Percentiles rank a stretch among this genome's conserved stretches.
These are phyloP conservation scores for Acheta domesticus DNA, from an alignment of 2,888 invertebrate species.

Conservation along the genomic window DNA sequence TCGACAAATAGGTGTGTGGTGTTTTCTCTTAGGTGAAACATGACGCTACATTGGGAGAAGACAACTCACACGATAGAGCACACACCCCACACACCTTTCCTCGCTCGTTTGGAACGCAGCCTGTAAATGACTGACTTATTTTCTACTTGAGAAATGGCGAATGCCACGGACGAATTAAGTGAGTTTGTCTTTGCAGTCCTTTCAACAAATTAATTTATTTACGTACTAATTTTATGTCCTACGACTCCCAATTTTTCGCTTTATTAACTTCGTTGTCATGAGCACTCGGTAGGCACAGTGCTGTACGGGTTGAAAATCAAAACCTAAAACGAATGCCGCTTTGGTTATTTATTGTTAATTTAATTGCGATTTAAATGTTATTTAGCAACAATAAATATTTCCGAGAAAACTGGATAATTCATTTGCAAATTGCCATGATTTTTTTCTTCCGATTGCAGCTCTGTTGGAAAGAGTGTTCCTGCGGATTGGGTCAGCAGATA, in stretches of 20 bases:
- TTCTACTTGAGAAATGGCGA: slow-evolving; percentile 9
- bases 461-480: slow-evolving; percentile 85
- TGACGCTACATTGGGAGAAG: neutral
- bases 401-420: too few relatives aligned
- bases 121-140: slow-evolving; percentile 18
- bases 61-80: neutral
- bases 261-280: too few relatives aligned
- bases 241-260: too few relatives aligned
- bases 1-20: neutral
- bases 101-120: neutral
- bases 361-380: too few relatives aligned
- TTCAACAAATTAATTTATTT: too few relatives aligned
- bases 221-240: too few relatives aligned
- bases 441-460: slow-evolving; percentile 53
- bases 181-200: neutral
- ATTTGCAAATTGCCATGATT: too few relatives aligned
- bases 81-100: neutral
- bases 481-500: slow-evolving; percentile 82
- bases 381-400: too few relatives aligned
- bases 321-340: too few relatives aligned
- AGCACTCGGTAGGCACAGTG: too few relatives aligned
- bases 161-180: slow-evolving; percentile 18
- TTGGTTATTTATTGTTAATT: too few relatives aligned
- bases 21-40: neutral
- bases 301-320: too few relatives aligned